A percentile compares a stretch with the other conserved stretches of the same genome.
Conservation (phyloP, 2,888 invertebrate genomes). For the Cerastoderma edule region DNA sequence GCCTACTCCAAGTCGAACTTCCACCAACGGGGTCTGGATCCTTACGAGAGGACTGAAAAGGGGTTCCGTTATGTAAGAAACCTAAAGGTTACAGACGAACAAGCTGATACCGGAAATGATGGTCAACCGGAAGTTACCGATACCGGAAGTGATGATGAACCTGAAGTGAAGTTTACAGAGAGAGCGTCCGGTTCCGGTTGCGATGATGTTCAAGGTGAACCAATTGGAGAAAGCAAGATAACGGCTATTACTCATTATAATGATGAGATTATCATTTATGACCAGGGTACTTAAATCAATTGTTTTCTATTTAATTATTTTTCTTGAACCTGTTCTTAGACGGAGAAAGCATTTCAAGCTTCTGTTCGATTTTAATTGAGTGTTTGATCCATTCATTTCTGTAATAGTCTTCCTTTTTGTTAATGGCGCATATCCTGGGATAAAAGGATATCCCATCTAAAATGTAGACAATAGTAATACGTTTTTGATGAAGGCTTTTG, state of each 20-base stretch:
- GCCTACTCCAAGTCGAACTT: conserved; percentile 43
- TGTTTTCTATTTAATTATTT: too few relatives aligned
- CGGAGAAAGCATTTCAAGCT: not conserved
- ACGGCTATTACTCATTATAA: conserved; percentile 32
- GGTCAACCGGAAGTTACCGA: not conserved
- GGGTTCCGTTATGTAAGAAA: conserved; percentile 5
- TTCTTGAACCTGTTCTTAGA: not conserved
- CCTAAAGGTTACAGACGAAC: not conserved
- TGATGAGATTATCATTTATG: conserved; percentile 38
- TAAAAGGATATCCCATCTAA: too few relatives aligned
- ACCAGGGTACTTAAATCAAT: conserved; percentile 44
- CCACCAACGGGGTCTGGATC: conserved; percentile 30
- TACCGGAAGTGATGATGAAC: too few relatives aligned
- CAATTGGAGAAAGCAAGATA: conserved; percentile 26
- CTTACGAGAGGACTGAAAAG: conserved; percentile 27
- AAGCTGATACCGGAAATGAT: not conserved
- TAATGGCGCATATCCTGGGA: too few relatives aligned
- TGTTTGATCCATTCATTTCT: not conserved
- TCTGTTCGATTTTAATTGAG: not conserved
- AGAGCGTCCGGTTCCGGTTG: too few relatives aligned
- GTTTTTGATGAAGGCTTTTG: too few relatives aligned
- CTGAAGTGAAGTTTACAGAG: not conserved
- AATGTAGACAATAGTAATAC: too few relatives aligned
- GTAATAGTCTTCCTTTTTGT: not conserved
- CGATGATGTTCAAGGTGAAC: not conserved